These are phyloP conservation scores for Linnaemya tessellans DNA, from an alignment of 2,888 invertebrate species.

Conservation along the genomic window DNA sequence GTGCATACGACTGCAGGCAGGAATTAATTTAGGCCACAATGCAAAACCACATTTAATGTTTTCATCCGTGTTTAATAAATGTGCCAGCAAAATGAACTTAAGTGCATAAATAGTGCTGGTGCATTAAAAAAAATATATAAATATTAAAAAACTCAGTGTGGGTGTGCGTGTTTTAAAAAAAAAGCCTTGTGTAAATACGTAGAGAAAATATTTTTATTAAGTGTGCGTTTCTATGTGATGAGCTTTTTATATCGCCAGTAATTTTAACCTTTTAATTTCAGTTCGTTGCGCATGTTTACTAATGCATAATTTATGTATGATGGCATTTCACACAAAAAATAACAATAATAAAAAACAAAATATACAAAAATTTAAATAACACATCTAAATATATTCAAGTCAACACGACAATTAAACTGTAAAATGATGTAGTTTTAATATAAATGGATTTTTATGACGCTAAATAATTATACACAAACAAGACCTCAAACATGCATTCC, in stretches of 20 bases:
- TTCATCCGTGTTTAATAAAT: conserved; percentile 59
- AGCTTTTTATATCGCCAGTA: conserved; percentile 38
- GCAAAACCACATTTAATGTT: conserved; percentile 64
- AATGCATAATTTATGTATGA: conserved; percentile 69
- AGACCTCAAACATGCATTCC: background rate
- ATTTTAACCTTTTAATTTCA: conserved; percentile 67
- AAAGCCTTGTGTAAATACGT: background rate
- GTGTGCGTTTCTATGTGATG: conserved; percentile 2
- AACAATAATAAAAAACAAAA: conserved; percentile 18
- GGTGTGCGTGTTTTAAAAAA: conserved; percentile 4
- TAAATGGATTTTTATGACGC: conserved; percentile 31
- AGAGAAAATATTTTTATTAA: background rate
- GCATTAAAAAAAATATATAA: too few species aligned
- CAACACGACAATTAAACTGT: conserved; percentile 51
- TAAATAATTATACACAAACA: background rate
- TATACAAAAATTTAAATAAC: conserved; percentile 1
- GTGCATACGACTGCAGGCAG: conserved; percentile 5
- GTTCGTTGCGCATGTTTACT: conserved; percentile 61
- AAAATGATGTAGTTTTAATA: conserved; percentile 47
- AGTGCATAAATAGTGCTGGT: conserved; percentile 42
- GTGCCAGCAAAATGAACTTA: conserved; percentile 51
- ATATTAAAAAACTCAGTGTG: background rate
- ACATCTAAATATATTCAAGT: conserved; percentile 13
- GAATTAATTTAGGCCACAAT: conserved; percentile 68
- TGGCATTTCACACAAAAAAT: conserved; percentile 58